These are phyloP conservation scores for Rhizomys pruinosus DNA, from an alignment of 2,113 vertebrate genomes.

Conservation along the genomic window DNA sequence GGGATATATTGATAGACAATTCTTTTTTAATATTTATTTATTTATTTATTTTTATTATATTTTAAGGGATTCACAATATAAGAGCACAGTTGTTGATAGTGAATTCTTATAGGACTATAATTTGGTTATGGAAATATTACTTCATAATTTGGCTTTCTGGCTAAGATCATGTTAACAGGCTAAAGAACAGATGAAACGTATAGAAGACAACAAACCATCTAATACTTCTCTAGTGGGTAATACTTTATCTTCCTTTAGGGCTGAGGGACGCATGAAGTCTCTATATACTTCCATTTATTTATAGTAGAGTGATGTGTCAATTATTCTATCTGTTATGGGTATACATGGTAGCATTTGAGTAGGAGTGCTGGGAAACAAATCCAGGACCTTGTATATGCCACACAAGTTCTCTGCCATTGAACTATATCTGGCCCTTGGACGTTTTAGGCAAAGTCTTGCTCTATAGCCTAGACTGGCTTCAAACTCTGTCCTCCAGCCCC, in stretches of 20 bases:
- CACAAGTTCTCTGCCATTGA: background rate
- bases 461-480: background rate
- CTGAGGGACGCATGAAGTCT: background rate
- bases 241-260: conserved; percentile 56
- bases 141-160: conserved; percentile 73
- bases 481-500: background rate
- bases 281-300: conserved; percentile 17
- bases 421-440: background rate
- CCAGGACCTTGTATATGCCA: background rate
- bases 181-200: conserved; percentile 62
- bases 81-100: no score
- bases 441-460: background rate
- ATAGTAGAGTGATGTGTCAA: background rate
- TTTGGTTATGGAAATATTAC: conserved; percentile 68
- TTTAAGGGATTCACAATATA: no score
- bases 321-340: background rate
- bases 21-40: no score
- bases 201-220: conserved; percentile 48
- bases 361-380: background rate
- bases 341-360: background rate
- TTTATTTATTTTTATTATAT: no score
- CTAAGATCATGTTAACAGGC: conserved; percentile 63
- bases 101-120: conserved; percentile 54
- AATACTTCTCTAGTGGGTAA: conserved; percentile 45
- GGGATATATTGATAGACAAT: conserved; percentile 46